These are phyloP conservation scores for Calameuta idolon DNA, from an alignment of 2,888 invertebrate genomes.

Conservation along the genomic window DNA sequence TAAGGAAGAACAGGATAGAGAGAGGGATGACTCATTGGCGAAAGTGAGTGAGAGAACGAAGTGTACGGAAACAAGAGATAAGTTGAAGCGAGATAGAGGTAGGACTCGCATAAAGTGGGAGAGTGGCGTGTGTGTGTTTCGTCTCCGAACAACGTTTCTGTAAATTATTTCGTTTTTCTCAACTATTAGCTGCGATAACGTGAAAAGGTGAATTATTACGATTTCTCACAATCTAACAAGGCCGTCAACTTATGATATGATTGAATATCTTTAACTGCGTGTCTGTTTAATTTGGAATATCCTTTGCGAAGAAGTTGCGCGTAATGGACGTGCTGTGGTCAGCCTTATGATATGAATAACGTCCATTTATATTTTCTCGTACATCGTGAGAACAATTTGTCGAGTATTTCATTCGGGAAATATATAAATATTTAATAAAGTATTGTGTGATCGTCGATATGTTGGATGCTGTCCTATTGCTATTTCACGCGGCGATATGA, in stretches of 20 bases:
- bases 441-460: not conserved
- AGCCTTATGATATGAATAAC: not conserved
- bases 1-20: not conserved
- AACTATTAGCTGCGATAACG: slow-evolving; percentile 10
- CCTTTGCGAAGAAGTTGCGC: not conserved
- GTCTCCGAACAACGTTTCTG: slow-evolving; percentile 23
- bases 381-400: not conserved
- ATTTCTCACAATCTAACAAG: not conserved
- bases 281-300: not conserved
- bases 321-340: not conserved
- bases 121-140: not conserved
- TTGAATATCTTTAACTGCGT: not conserved
- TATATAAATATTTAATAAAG: not conserved
- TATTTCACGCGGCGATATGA: not conserved
- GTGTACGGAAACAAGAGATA: not conserved
- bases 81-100: not conserved
- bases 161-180: slow-evolving; percentile 25
- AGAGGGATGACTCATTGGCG: not conserved
- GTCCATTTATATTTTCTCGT: not conserved
- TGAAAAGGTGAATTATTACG: slow-evolving; percentile 26
- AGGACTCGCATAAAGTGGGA: not conserved
- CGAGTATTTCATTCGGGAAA: not conserved
- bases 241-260: not conserved
- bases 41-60: not conserved
- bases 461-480: not conserved